phyloP scores from a whole-genome alignment of 1,140 invertebrate species.

The Tetramorium simillimum region DNA sequence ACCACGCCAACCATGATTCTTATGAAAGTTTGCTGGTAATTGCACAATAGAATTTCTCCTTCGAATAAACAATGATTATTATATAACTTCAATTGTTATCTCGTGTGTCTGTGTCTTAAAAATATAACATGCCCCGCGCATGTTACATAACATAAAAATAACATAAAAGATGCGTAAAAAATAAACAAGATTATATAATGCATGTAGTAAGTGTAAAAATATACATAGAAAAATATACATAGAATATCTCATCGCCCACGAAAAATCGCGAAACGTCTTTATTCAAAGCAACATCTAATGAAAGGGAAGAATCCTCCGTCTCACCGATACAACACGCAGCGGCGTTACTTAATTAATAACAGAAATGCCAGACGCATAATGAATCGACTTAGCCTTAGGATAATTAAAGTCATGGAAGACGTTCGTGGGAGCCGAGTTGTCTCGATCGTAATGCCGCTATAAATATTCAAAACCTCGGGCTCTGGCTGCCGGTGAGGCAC shows the following conservation, averaged over 20 bases:
- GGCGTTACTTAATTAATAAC: constrained; percentile 3
- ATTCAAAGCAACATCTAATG: neutral
- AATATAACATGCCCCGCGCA: neutral
- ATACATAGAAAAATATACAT: neutral
- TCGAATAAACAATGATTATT: neutral
- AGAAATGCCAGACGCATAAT: neutral
- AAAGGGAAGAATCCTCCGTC: neutral
- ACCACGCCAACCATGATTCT: neutral
- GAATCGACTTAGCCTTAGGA: constrained; percentile 24
- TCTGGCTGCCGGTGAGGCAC: neutral
- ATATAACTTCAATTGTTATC: neutral
- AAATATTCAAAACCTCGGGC: constrained; percentile 34
- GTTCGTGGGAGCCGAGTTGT: neutral
- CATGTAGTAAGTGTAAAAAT: neutral
- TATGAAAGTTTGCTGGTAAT: constrained; percentile 12
- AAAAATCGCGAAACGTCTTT: neutral
- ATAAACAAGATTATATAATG: neutral
- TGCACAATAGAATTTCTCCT: neutral
- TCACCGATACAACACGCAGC: neutral
- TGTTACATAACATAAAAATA: no score
- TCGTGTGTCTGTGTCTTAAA: neutral
- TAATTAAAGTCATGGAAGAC: constrained; percentile 29
- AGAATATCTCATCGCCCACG: neutral
- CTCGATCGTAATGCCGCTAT: constrained; percentile 26
- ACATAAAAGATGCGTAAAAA: neutral